A percentile compares a stretch with the other conserved stretches of the same genome.
These are phyloP conservation scores for Pogonocherus hispidulus DNA, from an alignment of 2,888 invertebrate genomes.

Conservation along the genomic window DNA sequence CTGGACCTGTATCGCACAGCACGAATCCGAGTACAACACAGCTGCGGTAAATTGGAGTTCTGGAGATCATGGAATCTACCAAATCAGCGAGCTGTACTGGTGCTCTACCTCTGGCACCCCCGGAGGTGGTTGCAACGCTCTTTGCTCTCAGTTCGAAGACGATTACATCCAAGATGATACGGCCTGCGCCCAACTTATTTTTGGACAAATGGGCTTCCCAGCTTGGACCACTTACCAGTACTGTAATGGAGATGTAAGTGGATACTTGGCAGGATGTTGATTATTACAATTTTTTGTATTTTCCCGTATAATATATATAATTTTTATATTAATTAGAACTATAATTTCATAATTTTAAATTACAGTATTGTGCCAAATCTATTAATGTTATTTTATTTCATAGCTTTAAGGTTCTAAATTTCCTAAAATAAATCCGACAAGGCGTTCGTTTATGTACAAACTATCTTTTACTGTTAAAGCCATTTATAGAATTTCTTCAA, in stretches of 20 bases:
- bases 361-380: not conserved
- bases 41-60: slow-evolving; percentile 73
- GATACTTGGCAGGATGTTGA: slow-evolving; percentile 45
- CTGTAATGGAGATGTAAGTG: slow-evolving; percentile 43
- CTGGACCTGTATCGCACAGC: slow-evolving; percentile 77
- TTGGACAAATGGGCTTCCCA: slow-evolving; percentile 45
- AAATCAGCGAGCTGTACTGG: slow-evolving; percentile 81
- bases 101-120: slow-evolving; percentile 63
- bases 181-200: slow-evolving; percentile 43
- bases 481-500: no score
- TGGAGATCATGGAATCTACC: slow-evolving; percentile 78
- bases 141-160: slow-evolving; percentile 43
- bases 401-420: no score
- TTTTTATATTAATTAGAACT: not conserved
- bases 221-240: slow-evolving; percentile 48
- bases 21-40: slow-evolving; percentile 79
- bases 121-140: slow-evolving; percentile 43
- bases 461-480: no score
- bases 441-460: no score
- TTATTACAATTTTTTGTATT: slow-evolving; percentile 11
- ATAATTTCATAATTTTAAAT: not conserved
- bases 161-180: slow-evolving; percentile 48
- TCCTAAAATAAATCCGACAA: no score
- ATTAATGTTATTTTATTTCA: no score
- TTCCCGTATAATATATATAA: not conserved